These are phyloP conservation scores for Lithophane semibrunnea DNA, from an alignment of 2,888 invertebrate species.

Conservation along the genomic window DNA sequence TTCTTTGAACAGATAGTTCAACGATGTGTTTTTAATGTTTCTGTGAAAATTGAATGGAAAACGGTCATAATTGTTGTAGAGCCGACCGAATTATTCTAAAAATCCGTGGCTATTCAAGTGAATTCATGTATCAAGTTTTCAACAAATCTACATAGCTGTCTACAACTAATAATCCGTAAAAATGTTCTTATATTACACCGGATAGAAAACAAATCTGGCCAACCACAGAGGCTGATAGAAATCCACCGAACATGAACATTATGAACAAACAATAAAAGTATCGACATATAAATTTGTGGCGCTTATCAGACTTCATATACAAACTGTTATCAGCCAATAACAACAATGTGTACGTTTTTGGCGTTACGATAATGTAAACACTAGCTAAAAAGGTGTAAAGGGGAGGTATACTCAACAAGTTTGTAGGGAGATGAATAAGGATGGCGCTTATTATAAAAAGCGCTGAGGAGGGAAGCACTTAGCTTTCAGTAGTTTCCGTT, in stretches of 20 bases:
- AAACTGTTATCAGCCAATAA: constrained; percentile 51
- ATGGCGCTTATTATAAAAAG: constrained; percentile 20
- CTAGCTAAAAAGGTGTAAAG: neutral
- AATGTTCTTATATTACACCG: neutral
- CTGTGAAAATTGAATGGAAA: constrained; percentile 23
- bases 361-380: constrained; percentile 42
- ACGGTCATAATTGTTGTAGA: neutral
- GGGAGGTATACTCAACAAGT: neutral
- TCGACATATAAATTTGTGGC: constrained; percentile 39
- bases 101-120: neutral
- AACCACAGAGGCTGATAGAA: constrained; percentile 31
- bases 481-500: constrained; percentile 18
- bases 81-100: constrained; percentile 4
- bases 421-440: constrained; percentile 21
- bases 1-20: constrained; percentile 50
- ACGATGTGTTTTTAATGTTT: constrained; percentile 41
- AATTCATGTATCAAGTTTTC: neutral
- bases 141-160: neutral
- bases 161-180: neutral
- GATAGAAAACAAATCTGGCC: constrained; percentile 28
- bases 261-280: constrained; percentile 47
- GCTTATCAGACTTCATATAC: constrained; percentile 46
- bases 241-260: constrained; percentile 37
- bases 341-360: constrained; percentile 44
- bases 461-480: constrained; percentile 14